Evolutionary conservation across 1,140 invertebrate species (phyloP).

Genomic region (Cydia pomonella): DNA sequence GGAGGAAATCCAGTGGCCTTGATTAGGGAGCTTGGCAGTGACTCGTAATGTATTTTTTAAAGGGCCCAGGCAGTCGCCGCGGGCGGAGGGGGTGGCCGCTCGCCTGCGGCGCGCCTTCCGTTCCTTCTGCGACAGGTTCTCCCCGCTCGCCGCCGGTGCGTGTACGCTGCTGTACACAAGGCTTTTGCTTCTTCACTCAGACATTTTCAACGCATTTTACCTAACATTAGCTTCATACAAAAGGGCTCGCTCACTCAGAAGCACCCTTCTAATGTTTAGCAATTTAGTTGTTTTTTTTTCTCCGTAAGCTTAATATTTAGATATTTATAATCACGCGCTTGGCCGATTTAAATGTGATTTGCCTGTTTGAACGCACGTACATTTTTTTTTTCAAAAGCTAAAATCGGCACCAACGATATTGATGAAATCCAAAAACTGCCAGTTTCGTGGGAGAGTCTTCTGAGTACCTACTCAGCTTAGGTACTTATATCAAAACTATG

Average conservation of each 20-base stretch:
- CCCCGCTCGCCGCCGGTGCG: slow-evolving; percentile 63
- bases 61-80: slow-evolving; percentile 49
- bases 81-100: slow-evolving; percentile 58
- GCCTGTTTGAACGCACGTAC: neutral
- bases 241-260: neutral
- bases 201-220: neutral
- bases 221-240: slow-evolving; percentile 9
- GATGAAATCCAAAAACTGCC: no score
- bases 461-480: no score
- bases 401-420: no score
- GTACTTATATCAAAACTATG: no score
- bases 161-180: slow-evolving; percentile 48
- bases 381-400: neutral
- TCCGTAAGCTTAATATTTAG: neutral
- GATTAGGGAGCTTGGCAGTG: neutral
- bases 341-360: neutral
- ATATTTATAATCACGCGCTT: neutral
- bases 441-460: no score
- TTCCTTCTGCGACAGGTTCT: slow-evolving; percentile 68
- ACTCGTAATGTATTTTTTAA: slow-evolving; percentile 39
- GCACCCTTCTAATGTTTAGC: neutral
- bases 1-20: neutral
- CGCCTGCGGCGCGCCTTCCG: slow-evolving; percentile 69
- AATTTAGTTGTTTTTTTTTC: neutral
- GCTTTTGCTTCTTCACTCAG: slow-evolving; percentile 7